Percentiles rank a stretch among this genome's conserved stretches.
Conservation (phyloP, 2,113 vertebrate genomes). For the Oreochromis tanganicae region DNA sequence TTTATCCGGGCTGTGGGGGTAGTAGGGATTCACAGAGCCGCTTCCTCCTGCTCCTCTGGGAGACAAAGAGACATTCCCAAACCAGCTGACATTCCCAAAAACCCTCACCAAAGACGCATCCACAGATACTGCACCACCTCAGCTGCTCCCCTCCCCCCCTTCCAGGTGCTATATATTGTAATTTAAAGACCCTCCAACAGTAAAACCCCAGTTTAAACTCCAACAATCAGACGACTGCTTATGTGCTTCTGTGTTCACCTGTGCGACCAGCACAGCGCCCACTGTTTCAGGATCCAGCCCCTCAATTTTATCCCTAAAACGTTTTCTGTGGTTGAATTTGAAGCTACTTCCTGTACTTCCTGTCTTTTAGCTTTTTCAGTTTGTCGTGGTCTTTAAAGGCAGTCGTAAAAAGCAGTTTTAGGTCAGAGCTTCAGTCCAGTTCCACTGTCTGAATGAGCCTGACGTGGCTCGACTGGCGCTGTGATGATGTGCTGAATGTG, state of each 20-base stretch:
- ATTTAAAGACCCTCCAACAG: neutral
- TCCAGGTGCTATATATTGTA: neutral
- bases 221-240: no score
- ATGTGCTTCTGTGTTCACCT: no score
- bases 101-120: accelerated
- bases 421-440: neutral
- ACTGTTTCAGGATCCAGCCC: neutral
- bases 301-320: accelerated
- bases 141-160: accelerated
- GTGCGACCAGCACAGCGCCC: no score
- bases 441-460: neutral
- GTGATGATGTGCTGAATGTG: neutral
- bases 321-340: accelerated
- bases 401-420: neutral
- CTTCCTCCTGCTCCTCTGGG: neutral
- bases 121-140: neutral
- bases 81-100: neutral
- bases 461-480: neutral
- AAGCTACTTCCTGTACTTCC: neutral
- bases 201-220: no score
- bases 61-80: neutral
- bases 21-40: neutral
- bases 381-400: neutral
- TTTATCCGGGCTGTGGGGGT: accelerated
- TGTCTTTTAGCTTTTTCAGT: neutral